Conservation (phyloP, 2,888 invertebrate genomes). For the Drosophila stalkeri region DNA sequence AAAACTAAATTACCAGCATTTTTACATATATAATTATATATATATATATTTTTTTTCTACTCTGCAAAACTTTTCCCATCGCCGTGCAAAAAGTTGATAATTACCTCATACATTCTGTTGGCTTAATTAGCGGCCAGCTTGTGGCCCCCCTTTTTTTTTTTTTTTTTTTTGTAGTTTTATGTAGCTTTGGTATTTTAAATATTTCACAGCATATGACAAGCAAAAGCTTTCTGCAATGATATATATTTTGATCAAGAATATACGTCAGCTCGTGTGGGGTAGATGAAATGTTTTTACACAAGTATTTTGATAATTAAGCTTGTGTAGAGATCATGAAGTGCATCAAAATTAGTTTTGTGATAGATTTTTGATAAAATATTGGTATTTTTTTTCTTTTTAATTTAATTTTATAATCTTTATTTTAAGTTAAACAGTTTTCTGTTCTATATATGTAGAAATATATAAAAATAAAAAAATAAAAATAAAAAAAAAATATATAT, state of each 20-base stretch:
- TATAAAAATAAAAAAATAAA: no score
- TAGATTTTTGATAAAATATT: neutral
- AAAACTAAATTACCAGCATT: slow-evolving; percentile 33
- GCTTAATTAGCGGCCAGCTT: slow-evolving; percentile 34
- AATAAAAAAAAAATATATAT: no score
- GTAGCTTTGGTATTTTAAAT: neutral
- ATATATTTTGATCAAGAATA: neutral
- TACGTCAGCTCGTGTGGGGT: neutral
- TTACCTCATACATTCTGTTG: slow-evolving; percentile 57
- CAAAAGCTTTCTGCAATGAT: slow-evolving; percentile 2
- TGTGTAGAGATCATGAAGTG: neutral
- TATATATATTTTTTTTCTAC: neutral
- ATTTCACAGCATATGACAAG: neutral
- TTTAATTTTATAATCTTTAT: neutral
- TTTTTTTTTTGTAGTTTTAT: neutral
- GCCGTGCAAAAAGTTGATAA: slow-evolving; percentile 58
- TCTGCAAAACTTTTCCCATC: slow-evolving; percentile 40
- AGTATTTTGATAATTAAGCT: neutral
- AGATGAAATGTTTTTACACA: no score
- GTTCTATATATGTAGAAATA: no score
- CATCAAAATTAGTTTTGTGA: neutral
- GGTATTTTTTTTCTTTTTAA: accelerated
- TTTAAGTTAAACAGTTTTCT: neutral
- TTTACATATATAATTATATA: neutral
- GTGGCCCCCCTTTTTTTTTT: neutral